A percentile compares a stretch with the other conserved stretches of the same genome.
These are phyloP conservation scores for Clunio marinus DNA, from an alignment of 2,888 invertebrate genomes.

Conservation along the genomic window DNA sequence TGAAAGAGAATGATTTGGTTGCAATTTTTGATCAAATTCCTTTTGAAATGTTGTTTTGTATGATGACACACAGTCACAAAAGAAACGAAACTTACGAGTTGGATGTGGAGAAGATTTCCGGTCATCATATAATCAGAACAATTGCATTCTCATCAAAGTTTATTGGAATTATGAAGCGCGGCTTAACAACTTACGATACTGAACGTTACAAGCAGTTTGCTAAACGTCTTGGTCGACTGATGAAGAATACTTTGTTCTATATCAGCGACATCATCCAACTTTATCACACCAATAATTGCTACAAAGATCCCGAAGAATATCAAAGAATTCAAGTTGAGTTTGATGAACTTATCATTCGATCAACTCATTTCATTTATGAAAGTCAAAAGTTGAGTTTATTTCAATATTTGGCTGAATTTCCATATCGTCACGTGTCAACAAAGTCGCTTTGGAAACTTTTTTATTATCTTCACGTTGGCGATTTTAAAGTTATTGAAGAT, in stretches of 20 bases:
- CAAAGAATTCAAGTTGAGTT: conserved; percentile 65
- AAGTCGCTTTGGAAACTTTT: conserved; percentile 63
- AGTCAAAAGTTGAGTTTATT: conserved; percentile 70
- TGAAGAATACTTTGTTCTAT: conserved; percentile 68
- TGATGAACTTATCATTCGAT: conserved; percentile 66
- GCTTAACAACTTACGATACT: conserved; percentile 62
- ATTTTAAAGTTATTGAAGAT: conserved; percentile 41
- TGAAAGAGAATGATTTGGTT: conserved; percentile 73
- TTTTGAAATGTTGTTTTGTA: conserved; percentile 62
- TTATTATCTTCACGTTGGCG: conserved; percentile 58
- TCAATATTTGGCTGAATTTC: conserved; percentile 76
- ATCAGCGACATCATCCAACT: conserved; percentile 60
- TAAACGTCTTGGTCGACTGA: conserved; percentile 62
- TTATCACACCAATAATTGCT: not conserved
- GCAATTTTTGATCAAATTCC: conserved; percentile 72
- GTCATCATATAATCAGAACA: conserved; percentile 61
- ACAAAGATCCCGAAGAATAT: conserved; percentile 53
- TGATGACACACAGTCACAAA: conserved; percentile 49
- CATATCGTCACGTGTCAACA: conserved; percentile 59
- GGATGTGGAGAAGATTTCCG: conserved; percentile 54
- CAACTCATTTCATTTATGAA: conserved; percentile 65
- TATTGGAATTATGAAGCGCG: conserved; percentile 60
- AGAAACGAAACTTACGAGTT: conserved; percentile 50
- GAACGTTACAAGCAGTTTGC: conserved; percentile 65
- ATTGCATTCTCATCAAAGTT: conserved; percentile 67